Percentiles rank a stretch among this genome's conserved stretches.
Evolutionary conservation across 1,140 invertebrate species (phyloP).

Genomic region (Acromyrmex charruanus): DNA sequence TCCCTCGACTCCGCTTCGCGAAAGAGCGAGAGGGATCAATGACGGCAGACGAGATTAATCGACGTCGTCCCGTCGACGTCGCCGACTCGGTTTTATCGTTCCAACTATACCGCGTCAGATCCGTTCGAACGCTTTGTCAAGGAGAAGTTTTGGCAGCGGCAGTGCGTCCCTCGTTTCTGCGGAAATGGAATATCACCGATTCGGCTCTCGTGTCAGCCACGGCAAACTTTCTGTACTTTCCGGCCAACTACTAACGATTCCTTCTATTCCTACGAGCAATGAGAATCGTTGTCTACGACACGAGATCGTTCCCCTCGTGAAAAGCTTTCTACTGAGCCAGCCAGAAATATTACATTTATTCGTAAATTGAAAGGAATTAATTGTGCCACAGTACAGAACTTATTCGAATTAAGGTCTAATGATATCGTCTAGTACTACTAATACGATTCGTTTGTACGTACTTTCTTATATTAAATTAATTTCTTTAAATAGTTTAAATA

Average conservation of each 20-base stretch:
- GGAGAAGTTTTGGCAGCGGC: conserved; percentile 65
- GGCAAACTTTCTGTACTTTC: conserved; percentile 64
- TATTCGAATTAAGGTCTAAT: background rate
- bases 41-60: conserved; percentile 65
- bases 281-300: conserved; percentile 22
- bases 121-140: conserved; percentile 71
- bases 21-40: conserved; percentile 6
- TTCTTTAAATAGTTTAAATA: too few relatives aligned
- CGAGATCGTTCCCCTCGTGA: background rate
- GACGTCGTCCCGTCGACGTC: conserved; percentile 50
- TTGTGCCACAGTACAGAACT: background rate
- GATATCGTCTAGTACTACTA: background rate
- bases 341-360: conserved; percentile 37
- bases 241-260: conserved; percentile 68
- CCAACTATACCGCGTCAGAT: conserved; percentile 58
- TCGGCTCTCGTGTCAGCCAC: conserved; percentile 60
- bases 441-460: background rate
- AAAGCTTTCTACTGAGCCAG: background rate
- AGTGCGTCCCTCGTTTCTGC: conserved; percentile 52
- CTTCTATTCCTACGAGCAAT: conserved; percentile 33
- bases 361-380: conserved; percentile 36
- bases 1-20: background rate
- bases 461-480: background rate
- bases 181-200: conserved; percentile 71
- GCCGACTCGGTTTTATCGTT: conserved; percentile 68